A percentile compares a stretch with the other conserved stretches of the same genome.
phyloP scores from a whole-genome alignment of 1,140 invertebrate genomes.

The Rhynchophorus ferrugineus region DNA sequence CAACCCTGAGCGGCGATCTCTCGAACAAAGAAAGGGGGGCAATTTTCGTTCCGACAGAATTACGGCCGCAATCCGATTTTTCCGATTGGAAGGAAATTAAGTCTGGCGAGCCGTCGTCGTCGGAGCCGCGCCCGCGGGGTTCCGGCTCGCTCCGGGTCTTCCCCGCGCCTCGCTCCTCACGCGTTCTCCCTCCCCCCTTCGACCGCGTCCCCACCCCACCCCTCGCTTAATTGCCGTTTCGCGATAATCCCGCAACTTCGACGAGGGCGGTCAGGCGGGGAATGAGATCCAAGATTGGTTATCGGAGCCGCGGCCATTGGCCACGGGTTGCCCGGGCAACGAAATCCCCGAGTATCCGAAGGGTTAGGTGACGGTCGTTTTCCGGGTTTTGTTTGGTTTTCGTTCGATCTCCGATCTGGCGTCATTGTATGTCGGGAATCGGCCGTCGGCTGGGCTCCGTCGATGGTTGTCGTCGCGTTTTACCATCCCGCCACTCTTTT shows the following conservation, averaged over 20 bases:
- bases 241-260: constrained; percentile 23
- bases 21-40: too few relatives aligned
- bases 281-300: constrained; percentile 42
- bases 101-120: constrained; percentile 9
- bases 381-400: too few relatives aligned
- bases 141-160: background rate
- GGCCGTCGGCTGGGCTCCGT: too few relatives aligned
- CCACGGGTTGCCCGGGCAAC: constrained; percentile 33
- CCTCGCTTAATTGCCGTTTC: constrained; percentile 23
- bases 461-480: too few relatives aligned
- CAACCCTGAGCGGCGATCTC: too few relatives aligned
- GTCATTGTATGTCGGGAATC: too few relatives aligned
- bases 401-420: too few relatives aligned
- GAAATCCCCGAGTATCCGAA: constrained; percentile 14
- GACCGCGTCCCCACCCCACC: background rate
- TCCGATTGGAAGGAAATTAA: constrained; percentile 23
- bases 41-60: too few relatives aligned
- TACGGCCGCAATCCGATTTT: constrained; percentile 24
- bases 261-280: constrained; percentile 36
- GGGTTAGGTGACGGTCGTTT: background rate
- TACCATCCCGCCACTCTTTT: too few relatives aligned
- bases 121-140: background rate
- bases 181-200: background rate
- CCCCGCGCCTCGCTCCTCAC: background rate
- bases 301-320: constrained; percentile 24